phyloP scores from a whole-genome alignment of 2,113 vertebrate genomes.

The human (Homo sapiens) region GRCh38 chr5:151052001-151052500 shows the following conservation, averaged over 20 bases:
- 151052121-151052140: neutral
- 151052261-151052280: slow-evolving; percentile 62
- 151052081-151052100: neutral
- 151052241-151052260: slow-evolving; percentile 96
- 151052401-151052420: neutral
- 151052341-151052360: neutral
- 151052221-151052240: slow-evolving; percentile 95
- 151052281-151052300: neutral
- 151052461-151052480: neutral
- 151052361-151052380: neutral
- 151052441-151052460: neutral
- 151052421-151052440: neutral
- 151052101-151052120: neutral
- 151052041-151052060: neutral
- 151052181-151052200: slow-evolving; percentile 94
- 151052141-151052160: neutral
- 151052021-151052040: neutral
- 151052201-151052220: slow-evolving; percentile 95
- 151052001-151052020: neutral
- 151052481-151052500: neutral
- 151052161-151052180: slow-evolving; percentile 94
- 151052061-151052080: neutral
- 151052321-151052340: neutral
- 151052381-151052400: neutral
- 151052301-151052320: neutral